These are phyloP conservation scores for Cyanoderma ruficeps DNA, from an alignment of 2,113 vertebrate genomes.

Conservation along the genomic window DNA sequence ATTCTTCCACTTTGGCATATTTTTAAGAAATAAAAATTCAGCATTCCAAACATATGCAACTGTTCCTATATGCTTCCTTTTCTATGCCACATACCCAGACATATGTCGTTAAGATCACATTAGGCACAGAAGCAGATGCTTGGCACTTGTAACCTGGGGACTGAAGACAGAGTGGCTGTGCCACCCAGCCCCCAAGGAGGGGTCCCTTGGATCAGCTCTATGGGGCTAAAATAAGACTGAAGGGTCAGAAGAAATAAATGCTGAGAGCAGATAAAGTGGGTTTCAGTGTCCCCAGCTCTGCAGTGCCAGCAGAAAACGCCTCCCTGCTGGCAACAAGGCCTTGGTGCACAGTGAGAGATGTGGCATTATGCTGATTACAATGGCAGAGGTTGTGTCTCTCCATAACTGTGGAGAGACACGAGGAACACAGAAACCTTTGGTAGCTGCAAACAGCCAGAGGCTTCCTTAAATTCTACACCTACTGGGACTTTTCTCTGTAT, in stretches of 20 bases:
- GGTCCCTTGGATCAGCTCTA: background rate
- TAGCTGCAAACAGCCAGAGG: background rate
- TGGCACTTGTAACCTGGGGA: background rate
- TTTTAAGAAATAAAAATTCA: background rate
- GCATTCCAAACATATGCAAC: background rate
- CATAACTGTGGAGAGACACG: background rate
- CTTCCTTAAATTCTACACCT: background rate
- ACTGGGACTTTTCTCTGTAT: background rate
- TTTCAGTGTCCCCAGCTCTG: background rate
- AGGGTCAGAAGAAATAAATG: background rate
- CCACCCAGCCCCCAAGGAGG: background rate
- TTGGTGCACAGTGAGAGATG: background rate
- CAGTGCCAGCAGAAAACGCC: background rate
- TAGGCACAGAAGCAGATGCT: background rate
- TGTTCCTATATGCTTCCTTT: background rate
- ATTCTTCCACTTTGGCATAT: background rate
- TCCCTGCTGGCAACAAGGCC: background rate
- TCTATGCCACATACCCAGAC: background rate
- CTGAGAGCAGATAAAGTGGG: background rate
- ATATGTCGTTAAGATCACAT: rapidly evolving
- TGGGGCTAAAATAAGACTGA: background rate
- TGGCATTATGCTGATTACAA: rapidly evolving
- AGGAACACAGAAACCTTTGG: background rate
- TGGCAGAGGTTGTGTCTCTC: background rate
- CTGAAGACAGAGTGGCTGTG: background rate